Base-by-base conservation (phyloP, 2,797 vertebrate genomes). In the Sternarchorhynchus goeldii region DNA sequence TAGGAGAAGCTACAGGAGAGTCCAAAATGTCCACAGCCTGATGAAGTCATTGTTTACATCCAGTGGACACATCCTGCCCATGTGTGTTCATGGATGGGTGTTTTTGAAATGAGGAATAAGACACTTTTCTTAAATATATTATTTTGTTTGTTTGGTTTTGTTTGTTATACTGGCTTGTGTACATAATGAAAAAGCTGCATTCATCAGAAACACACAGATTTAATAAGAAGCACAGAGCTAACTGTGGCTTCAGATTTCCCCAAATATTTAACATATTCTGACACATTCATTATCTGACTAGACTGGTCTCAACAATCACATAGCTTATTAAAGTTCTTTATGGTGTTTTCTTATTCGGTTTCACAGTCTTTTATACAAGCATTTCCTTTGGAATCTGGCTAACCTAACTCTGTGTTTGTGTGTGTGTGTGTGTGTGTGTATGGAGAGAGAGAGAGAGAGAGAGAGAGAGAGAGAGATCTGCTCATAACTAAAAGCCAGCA, bases 1-100 rank as follows among this genome's bases (percentile, higher is more conserved):
- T 10, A 57, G 21, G 41, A 63, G 31, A 17, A 56, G 67, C 55
- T 45, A 71, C 31, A 10, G 53, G 53, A 64, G 12, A 41, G 58
- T 45, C 73, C 66, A 57, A 66, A 58, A 29, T 75, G 75, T 79
- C 63, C 77, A 79, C 36, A 67, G 77, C 39, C 31, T 41, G 17
- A 60, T 68, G 77, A 79, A 36, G 59, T 68, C 64, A 79, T 34
- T 29, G 8, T 66, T 55, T 56, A 59, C 18, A 34, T 68, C 55
- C 56, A 60, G 39, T 50, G 20, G 17, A 65, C 39, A 68, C 55
- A 59, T 36, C 20, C 29, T n/a, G 14, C 4, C 58, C 67, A 56
- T 53, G 3, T 64, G 58, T 63, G 25, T 20, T 45, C n/a, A 31
- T 65, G 14, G 20, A 29, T 66, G 64, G 65, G 32, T 65, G 55